These are phyloP conservation scores for Semotilus atromaculatus DNA, from an alignment of 2,797 vertebrate species.

Conservation along the genomic window DNA sequence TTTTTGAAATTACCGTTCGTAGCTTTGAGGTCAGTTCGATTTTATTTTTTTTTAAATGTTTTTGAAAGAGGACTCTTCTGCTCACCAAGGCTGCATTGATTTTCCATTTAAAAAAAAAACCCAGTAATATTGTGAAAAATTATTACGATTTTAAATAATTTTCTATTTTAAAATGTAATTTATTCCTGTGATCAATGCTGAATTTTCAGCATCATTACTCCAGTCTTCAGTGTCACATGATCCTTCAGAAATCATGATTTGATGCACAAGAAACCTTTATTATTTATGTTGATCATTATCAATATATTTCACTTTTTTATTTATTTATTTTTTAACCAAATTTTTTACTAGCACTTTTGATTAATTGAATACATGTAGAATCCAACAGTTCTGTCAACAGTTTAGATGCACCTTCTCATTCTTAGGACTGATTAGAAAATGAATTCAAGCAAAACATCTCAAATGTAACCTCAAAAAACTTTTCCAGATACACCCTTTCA, in stretches of 20 bases:
- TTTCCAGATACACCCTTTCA: background rate
- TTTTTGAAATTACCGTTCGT: background rate
- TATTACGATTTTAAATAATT: no score
- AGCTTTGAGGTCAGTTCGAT: background rate
- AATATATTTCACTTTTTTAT: no score
- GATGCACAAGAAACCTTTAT: no score
- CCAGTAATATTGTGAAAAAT: background rate
- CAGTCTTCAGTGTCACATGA: background rate
- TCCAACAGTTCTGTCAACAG: background rate
- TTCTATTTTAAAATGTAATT: background rate
- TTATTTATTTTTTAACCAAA: no score
- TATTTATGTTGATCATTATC: no score
- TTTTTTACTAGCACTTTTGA: background rate
- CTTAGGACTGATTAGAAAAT: background rate
- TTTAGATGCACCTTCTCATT: background rate
- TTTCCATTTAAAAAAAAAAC: background rate
- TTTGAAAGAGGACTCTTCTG: background rate
- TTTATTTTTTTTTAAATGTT: background rate
- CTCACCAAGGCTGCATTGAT: background rate
- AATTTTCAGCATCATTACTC: background rate
- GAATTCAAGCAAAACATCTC: background rate
- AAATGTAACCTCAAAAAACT: no score
- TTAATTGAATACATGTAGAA: background rate
- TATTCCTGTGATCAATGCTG: background rate
- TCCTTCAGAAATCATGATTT: background rate